These are phyloP conservation scores for Eleginops maclovinus DNA, from an alignment of 2,113 vertebrate species.

Conservation along the genomic window DNA sequence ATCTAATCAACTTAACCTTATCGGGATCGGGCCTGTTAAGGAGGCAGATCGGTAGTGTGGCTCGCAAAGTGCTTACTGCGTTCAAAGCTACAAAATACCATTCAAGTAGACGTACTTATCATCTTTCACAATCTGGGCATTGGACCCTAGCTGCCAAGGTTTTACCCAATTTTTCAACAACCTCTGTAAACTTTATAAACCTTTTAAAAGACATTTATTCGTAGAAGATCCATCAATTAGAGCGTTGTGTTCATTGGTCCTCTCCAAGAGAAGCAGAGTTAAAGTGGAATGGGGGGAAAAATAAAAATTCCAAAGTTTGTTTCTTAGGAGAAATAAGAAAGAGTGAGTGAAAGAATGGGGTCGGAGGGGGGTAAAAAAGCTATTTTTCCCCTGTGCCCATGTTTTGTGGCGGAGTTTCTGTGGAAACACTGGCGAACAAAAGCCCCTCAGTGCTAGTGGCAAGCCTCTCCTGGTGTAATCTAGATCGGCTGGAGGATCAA, in stretches of 20 bases:
- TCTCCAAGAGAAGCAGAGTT: slow-evolving; percentile 22
- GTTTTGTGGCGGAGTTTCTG: slow-evolving; percentile 78
- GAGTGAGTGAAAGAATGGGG: slow-evolving; percentile 48
- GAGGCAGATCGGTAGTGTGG: slow-evolving; percentile 51
- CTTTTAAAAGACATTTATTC: not conserved
- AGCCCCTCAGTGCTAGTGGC: slow-evolving; percentile 77
- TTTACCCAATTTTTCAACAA: slow-evolving; percentile 7
- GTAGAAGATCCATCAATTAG: slow-evolving; percentile 35
- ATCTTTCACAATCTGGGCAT: slow-evolving; percentile 27
- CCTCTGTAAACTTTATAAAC: slow-evolving; percentile 1
- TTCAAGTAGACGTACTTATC: slow-evolving; percentile 47
- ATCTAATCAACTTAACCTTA: slow-evolving; percentile 79
- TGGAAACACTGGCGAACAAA: slow-evolving; percentile 84
- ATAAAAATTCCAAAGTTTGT: slow-evolving; percentile 49
- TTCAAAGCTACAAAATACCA: slow-evolving; percentile 49
- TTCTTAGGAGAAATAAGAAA: slow-evolving; percentile 47
- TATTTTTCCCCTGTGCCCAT: slow-evolving; percentile 69
- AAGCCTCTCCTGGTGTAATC: slow-evolving; percentile 77
- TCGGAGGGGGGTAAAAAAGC: slow-evolving; percentile 53
- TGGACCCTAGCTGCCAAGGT: slow-evolving; percentile 10
- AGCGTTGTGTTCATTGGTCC: slow-evolving; percentile 37
- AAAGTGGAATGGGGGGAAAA: slow-evolving; percentile 31
- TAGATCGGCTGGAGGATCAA: slow-evolving; percentile 76
- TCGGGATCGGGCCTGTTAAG: slow-evolving; percentile 59
- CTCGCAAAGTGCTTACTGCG: slow-evolving; percentile 38